These are phyloP conservation scores for Trichogramma evanescens DNA, from an alignment of 2,888 invertebrate genomes.

Conservation along the genomic window DNA sequence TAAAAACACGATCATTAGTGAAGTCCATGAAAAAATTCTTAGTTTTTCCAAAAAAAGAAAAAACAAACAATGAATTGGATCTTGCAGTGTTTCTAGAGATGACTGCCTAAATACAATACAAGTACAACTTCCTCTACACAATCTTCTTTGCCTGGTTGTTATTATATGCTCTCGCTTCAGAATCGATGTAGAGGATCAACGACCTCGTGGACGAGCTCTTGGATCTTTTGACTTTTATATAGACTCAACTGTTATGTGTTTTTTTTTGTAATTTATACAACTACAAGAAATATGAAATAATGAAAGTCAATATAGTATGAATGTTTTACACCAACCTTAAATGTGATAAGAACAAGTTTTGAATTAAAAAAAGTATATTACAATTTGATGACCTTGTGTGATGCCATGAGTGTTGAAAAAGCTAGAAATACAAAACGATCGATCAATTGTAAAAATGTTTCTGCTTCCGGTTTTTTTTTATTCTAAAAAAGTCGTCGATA, in stretches of 20 bases:
- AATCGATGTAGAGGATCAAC: too few species aligned
- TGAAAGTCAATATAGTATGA: background rate
- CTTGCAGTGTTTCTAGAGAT: too few species aligned
- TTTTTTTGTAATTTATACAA: background rate
- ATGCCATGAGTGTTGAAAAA: conserved; percentile 42
- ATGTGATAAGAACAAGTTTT: background rate
- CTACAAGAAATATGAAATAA: background rate
- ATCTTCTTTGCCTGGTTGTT: too few species aligned
- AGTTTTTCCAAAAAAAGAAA: too few species aligned
- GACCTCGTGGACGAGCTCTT: too few species aligned
- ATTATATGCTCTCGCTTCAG: too few species aligned
- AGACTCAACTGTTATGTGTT: background rate
- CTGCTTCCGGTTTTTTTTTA: background rate
- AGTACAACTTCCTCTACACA: too few species aligned
- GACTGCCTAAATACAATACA: too few species aligned
- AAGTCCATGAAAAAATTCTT: too few species aligned
- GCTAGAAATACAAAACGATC: conserved; percentile 35
- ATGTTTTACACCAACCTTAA: background rate
- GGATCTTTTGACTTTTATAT: too few species aligned
- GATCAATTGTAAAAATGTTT: background rate
- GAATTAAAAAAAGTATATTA: background rate
- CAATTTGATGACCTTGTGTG: background rate
- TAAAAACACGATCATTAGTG: too few species aligned
- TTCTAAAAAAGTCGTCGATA: conserved; percentile 3
- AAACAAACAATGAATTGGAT: too few species aligned